Evolutionary conservation across 2,888 invertebrate genomes (phyloP), one percentile per base, ranked within the genome.

Genomic region (Parasteatoda lunata): DNA sequence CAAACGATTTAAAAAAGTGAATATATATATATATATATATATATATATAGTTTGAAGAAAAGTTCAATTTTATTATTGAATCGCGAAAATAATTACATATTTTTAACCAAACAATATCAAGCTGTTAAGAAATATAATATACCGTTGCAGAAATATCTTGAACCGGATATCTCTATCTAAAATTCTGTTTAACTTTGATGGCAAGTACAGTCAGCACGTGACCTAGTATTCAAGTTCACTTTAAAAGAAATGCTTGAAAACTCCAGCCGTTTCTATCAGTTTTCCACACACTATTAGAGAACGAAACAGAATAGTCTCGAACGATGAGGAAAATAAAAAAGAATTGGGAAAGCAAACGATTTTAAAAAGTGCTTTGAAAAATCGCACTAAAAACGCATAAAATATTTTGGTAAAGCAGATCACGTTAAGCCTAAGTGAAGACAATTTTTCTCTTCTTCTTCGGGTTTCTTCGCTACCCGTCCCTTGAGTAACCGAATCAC

Each of bases 371-470:
- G 75, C 49, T 15, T 7, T 66, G 68, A 77, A 77, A 76, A 77
- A 77, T 77, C 66, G 52, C 77, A 77, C 77, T 65, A 59, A 59
- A 59, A 59, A 13, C 59, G n/a, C 59, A 59, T 59, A 9, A 59
- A 59, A 59, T n/a, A n/a, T 59, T 59, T 59, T 59, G 59, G 11
- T 59, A n/a, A 59, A 59, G n/a, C 59, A 13, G 59, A 9, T 79
- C 79, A 79, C 79, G 79, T 79, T 71, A 65, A 79, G 79, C 64
- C 59, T 79, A 79, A 79, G 79, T 79, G 79, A 79, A 79, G 79
- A 72, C 71, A 59, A 71, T 79, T 79, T 79, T 79, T 72, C 65
- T 77, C 9, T 7, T 64, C 49, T 30, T 45, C 54, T 70, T 51
- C 64, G 48, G 9, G 8, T 13, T 47, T 45, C 47, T 9, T 51